A percentile compares a stretch with the other conserved stretches of the same genome.
These are phyloP conservation scores for Hofmannophila pseudospretella DNA, from an alignment of 2,888 invertebrate species.

Conservation along the genomic window DNA sequence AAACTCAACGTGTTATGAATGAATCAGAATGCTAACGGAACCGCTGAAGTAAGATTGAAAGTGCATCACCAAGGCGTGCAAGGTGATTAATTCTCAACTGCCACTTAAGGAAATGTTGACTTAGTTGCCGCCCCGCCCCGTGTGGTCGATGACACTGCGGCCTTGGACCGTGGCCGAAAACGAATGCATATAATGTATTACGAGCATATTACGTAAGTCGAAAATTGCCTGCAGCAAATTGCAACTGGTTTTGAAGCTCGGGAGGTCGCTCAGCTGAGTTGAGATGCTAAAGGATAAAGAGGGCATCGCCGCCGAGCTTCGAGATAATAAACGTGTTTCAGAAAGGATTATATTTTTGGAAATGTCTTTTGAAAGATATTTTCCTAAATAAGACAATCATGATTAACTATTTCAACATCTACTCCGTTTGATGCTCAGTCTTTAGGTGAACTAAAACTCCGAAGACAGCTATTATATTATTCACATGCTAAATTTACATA, in stretches of 20 bases:
- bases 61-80: conserved; percentile 51
- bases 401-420: too few relatives aligned
- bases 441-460: too few relatives aligned
- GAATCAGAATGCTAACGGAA: conserved; percentile 43
- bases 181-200: conserved; percentile 42
- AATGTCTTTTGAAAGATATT: conserved; percentile 12
- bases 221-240: conserved; percentile 52
- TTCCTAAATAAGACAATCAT: too few relatives aligned
- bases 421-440: too few relatives aligned
- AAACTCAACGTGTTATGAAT: conserved; percentile 42
- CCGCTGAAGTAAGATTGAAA: conserved; percentile 58
- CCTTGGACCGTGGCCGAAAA: conserved; percentile 47
- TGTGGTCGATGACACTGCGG: conserved; percentile 46
- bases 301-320: conserved; percentile 16
- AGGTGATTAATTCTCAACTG: conserved; percentile 59
- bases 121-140: conserved; percentile 52
- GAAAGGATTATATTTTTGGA: conserved; percentile 27
- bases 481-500: too few relatives aligned
- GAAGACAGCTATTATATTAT: too few relatives aligned
- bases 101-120: conserved; percentile 62
- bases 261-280: conserved; percentile 48
- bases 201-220: conserved; percentile 41
- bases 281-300: conserved; percentile 32
- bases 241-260: conserved; percentile 55
- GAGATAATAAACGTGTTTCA: conserved; percentile 27